Conservation (phyloP, 37 sponge, comb jelly and placozoan genomes). For the Chondrilla cf. caribensis region DNA sequence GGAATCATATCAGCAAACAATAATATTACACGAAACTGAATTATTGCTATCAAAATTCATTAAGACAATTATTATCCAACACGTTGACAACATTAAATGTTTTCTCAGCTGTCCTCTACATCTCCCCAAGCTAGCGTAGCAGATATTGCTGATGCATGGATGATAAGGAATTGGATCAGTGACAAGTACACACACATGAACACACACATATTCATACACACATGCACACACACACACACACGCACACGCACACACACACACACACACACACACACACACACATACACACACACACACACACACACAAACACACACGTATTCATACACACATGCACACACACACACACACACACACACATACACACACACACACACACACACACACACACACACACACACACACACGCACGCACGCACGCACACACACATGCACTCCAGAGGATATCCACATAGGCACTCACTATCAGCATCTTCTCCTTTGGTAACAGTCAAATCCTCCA, state of each 20-base stretch:
- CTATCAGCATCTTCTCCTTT: no score
- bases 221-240: slow-evolving; percentile 18
- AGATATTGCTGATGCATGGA: no score
- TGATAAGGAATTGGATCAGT: no score
- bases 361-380: slow-evolving; percentile 9
- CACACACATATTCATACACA: slow-evolving; percentile 10
- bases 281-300: slow-evolving; percentile 18
- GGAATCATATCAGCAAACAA: no score
- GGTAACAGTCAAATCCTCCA: no score
- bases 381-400: slow-evolving; percentile 24
- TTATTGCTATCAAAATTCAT: no score
- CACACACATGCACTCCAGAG: background rate
- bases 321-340: slow-evolving; percentile 22
- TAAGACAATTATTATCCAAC: no score
- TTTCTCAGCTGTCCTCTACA: no score
- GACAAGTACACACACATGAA: background rate
- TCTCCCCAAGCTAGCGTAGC: no score
- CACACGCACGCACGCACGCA: slow-evolving; percentile 10
- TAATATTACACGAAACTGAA: no score
- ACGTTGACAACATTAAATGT: no score
- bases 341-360: slow-evolving; percentile 17
- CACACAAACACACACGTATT: slow-evolving; percentile 23
- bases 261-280: slow-evolving; percentile 6
- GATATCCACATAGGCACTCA: background rate
- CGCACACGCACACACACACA: slow-evolving; percentile 17